Base-by-base conservation (phyloP, 92 coral and sea anemone genomes). In the Actinostola sp. region DNA sequence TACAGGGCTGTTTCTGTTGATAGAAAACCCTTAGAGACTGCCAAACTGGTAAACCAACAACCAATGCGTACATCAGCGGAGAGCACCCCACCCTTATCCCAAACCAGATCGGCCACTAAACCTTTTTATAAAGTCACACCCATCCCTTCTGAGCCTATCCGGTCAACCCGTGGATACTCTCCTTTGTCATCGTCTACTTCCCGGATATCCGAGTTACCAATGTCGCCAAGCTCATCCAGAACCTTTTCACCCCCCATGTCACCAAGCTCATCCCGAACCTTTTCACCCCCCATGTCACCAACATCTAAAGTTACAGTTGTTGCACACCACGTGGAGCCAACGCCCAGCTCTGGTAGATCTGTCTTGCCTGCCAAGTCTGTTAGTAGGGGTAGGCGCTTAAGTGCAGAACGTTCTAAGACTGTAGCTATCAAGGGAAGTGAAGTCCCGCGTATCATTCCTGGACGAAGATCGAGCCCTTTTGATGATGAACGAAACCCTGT, bases 351-450 rank as follows among this genome's bases (percentile, higher is more conserved):
- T 12, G 60, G 32, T 12, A 68, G 52, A 20, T 42, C 76, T 26
- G 25, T 33, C 19, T 8, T 44, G n/a, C 61, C 83, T 53, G 61
- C 70, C 32, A 75, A 53, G 27, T 23, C 51, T 30, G n/a, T n/a
- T n/a, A 39, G 29, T 8, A 70, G 63, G 32, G 44, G 67, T 14
- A 31, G 71, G 34, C 76, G 77, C 19, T 39, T 71, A 29, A 73
- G 80, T 24, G 13, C 54, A 19, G 77, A 64, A 73, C 70, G 83
- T 8, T 64, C 87, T 5, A 75, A 86, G 51, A 75, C 87, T 30
- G 92, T 77, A 28, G 78, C 79, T 8, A 84, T 86, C 3, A 71
- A 75, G 0, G 84, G 88, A 36, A 67, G 84, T 14, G 92, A 86
- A 26, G 87, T 86, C 21, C 72, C 79, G 1, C 84, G 84, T 13